phyloP scores from a whole-genome alignment of 92 coral and sea anemone species.

The Epizoanthus illoricatus region DNA sequence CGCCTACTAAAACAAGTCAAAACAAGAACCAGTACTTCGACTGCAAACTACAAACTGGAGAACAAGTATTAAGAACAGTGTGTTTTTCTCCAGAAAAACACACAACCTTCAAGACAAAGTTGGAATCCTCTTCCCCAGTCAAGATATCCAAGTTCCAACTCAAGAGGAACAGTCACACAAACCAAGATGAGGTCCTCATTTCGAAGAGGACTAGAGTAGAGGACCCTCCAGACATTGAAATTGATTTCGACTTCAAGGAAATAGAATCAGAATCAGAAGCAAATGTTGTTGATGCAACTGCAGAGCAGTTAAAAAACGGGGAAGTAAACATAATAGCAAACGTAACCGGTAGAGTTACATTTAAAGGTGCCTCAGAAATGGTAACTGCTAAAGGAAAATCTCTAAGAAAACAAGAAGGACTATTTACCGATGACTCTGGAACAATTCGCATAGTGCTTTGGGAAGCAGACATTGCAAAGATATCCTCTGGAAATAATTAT shows the following conservation, averaged over 20 bases:
- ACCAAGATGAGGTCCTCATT: slow-evolving; percentile 35
- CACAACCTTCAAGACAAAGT: slow-evolving; percentile 25
- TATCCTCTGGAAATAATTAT: slow-evolving; percentile 42
- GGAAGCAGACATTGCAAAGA: slow-evolving; percentile 38
- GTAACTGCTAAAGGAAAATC: slow-evolving; percentile 42
- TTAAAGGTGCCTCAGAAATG: slow-evolving; percentile 11
- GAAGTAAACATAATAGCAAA: slow-evolving; percentile 13
- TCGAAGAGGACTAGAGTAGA: slow-evolving; percentile 8
- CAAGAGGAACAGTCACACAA: slow-evolving; percentile 26
- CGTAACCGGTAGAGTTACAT: slow-evolving; percentile 8
- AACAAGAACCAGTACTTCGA: slow-evolving; percentile 35
- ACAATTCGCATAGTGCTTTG: slow-evolving; percentile 37
- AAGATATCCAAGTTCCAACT: slow-evolving; percentile 7
- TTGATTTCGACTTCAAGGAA: slow-evolving; percentile 22
- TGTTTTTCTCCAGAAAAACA: slow-evolving; percentile 56
- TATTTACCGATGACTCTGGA: slow-evolving; percentile 38
- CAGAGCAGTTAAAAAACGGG: slow-evolving; percentile 10
- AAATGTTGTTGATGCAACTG: neutral
- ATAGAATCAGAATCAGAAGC: slow-evolving; percentile 2
- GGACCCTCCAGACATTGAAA: slow-evolving; percentile 8
- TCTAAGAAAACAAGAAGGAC: slow-evolving; percentile 48
- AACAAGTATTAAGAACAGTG: slow-evolving; percentile 33
- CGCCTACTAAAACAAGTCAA: slow-evolving; percentile 46
- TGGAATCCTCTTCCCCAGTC: slow-evolving; percentile 30
- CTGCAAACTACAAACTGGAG: slow-evolving; percentile 32